A percentile compares a stretch with the other conserved stretches of the same genome.
These are phyloP conservation scores for Pseudonaja textilis DNA, from an alignment of 2,113 vertebrate species.

Conservation along the genomic window DNA sequence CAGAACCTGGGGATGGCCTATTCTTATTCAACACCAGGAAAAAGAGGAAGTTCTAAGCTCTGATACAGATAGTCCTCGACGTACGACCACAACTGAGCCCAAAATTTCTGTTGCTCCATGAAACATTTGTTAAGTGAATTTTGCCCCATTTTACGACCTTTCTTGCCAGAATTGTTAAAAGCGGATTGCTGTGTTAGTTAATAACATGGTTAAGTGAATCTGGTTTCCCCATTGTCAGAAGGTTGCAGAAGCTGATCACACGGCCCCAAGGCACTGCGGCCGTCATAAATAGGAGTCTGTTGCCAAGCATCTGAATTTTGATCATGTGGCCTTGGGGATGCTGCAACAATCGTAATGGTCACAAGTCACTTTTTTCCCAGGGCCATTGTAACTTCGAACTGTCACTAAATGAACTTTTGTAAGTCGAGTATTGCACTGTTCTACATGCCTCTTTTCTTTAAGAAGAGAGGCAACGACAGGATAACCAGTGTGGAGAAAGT, in stretches of 20 bases:
- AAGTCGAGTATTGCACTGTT: background rate
- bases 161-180: background rate
- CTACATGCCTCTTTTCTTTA: no score
- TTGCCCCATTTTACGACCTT: background rate
- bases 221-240: background rate
- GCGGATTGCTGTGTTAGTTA: background rate
- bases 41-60: background rate
- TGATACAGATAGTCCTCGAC: background rate
- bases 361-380: background rate
- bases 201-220: background rate
- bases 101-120: background rate
- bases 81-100: background rate
- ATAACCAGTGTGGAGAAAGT: background rate
- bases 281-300: background rate
- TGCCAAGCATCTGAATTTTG: background rate
- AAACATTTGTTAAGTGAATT: background rate
- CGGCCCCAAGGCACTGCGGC: background rate
- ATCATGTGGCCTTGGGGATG: background rate
- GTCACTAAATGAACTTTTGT: background rate
- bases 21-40: background rate
- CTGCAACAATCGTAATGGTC: background rate
- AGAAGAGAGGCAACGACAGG: no score
- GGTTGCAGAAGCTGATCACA: background rate
- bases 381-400: background rate
- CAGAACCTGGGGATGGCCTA: background rate